phyloP scores from a whole-genome alignment of 2,888 invertebrate genomes.

The Pelosia muscerda region DNA sequence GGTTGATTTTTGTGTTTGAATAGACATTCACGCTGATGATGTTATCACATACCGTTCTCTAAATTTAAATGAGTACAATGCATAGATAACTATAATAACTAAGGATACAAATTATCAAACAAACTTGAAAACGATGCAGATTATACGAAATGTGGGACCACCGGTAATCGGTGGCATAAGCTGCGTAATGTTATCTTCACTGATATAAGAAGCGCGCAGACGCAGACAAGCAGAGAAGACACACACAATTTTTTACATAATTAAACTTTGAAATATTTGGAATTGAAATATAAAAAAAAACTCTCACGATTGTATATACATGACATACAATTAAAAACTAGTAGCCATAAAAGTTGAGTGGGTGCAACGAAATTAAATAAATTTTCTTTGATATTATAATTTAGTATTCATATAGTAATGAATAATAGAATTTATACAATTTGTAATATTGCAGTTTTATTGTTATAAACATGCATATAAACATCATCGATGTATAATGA shows the following conservation, averaged over 20 bases:
- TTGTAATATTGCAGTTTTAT: neutral
- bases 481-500: slow-evolving; percentile 5
- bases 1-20: neutral
- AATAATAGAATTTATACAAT: neutral
- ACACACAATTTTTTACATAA: slow-evolving; percentile 23
- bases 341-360: neutral
- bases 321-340: neutral
- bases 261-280: neutral
- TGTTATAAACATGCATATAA: neutral
- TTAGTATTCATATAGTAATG: neutral
- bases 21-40: neutral
- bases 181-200: slow-evolving; percentile 71
- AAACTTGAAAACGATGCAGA: slow-evolving; percentile 33
- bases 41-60: slow-evolving; percentile 12
- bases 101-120: slow-evolving; percentile 22
- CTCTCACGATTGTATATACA: neutral
- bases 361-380: neutral
- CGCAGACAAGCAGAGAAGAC: slow-evolving; percentile 43
- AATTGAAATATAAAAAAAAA: slow-evolving; percentile 1
- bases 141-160: slow-evolving; percentile 56
- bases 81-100: slow-evolving; percentile 11
- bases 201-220: slow-evolving; percentile 72
- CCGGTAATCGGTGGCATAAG: slow-evolving; percentile 73
- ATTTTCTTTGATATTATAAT: neutral
- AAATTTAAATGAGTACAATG: neutral